Conservation (phyloP, 2,888 invertebrate genomes). For the Temnothorax ravouxi region DNA sequence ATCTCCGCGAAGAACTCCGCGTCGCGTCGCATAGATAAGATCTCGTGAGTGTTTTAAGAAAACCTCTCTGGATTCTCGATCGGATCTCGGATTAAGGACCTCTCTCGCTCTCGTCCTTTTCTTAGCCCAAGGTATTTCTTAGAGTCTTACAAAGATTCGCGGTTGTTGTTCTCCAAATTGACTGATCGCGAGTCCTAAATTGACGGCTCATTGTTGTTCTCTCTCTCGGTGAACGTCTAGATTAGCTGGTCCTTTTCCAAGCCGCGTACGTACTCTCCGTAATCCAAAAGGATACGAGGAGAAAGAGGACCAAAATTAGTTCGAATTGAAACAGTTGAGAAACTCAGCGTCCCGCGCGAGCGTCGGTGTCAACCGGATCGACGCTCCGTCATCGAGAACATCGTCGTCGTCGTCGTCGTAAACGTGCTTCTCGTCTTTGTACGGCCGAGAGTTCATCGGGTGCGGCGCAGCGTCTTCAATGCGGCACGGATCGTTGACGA, state of each 20-base stretch:
- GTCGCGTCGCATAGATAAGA: not conserved
- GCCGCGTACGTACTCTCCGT: not conserved
- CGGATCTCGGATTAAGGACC: not conserved
- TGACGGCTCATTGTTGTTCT: not conserved
- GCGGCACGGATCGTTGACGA: conserved; percentile 30
- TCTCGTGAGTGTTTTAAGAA: not conserved
- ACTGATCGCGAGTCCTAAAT: not conserved
- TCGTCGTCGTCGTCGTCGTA: not conserved
- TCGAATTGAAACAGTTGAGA: not conserved
- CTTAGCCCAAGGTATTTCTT: not conserved
- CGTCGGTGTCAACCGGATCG: not conserved
- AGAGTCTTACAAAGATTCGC: not conserved
- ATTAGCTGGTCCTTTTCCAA: not conserved
- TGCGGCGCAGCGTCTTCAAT: conserved; percentile 29
- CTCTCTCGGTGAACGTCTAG: not conserved
- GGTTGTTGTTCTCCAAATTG: not conserved
- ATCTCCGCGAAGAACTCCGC: not conserved
- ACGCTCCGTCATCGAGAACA: not conserved
- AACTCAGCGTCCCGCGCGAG: not conserved
- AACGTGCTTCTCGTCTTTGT: not conserved
- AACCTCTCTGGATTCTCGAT: not conserved
- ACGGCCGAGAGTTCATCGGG: not conserved
- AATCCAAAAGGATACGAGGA: not conserved
- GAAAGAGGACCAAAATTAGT: not conserved
- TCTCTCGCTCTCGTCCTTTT: not conserved